Percentiles rank a stretch among this genome's conserved stretches.
phyloP scores from a whole-genome alignment of 2,113 vertebrate species.

The Vimba vimba region DNA sequence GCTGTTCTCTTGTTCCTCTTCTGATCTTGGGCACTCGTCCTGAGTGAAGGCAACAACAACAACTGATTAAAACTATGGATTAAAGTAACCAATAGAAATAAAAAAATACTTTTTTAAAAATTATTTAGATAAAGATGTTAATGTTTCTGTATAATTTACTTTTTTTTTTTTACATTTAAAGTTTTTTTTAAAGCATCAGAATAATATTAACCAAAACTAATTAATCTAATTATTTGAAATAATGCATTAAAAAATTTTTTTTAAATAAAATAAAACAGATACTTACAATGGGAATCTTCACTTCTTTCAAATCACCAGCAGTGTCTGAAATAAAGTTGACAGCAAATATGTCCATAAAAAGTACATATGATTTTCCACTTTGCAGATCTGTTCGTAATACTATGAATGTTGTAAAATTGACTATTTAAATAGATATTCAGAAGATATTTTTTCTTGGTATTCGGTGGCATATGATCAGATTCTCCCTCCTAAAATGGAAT shows the following conservation, averaged over 20 bases:
- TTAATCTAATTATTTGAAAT: neutral
- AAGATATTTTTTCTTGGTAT: neutral
- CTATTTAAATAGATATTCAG: too few species aligned
- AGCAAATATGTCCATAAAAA: neutral
- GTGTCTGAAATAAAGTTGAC: conserved; percentile 60
- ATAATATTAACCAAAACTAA: neutral
- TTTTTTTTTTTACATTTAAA: neutral
- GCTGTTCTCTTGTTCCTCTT: conserved; percentile 74
- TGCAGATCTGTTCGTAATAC: neutral
- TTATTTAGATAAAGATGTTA: too few species aligned
- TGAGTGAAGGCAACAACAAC: conserved; percentile 31
- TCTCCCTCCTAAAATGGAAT: neutral
- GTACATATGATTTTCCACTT: neutral
- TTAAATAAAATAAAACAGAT: neutral
- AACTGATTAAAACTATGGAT: neutral
- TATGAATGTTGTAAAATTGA: neutral
- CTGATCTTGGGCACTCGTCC: conserved; percentile 62
- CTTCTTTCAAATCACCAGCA: conserved; percentile 62
- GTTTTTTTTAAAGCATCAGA: neutral
- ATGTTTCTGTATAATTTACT: neutral
- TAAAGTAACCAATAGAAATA: neutral
- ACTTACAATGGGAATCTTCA: conserved; percentile 80
- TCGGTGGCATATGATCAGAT: neutral
- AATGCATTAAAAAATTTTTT: neutral
- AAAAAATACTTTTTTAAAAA: neutral